Base-by-base conservation (phyloP, 1,140 invertebrate genomes). In the Zaprionus tsacasi region DNA sequence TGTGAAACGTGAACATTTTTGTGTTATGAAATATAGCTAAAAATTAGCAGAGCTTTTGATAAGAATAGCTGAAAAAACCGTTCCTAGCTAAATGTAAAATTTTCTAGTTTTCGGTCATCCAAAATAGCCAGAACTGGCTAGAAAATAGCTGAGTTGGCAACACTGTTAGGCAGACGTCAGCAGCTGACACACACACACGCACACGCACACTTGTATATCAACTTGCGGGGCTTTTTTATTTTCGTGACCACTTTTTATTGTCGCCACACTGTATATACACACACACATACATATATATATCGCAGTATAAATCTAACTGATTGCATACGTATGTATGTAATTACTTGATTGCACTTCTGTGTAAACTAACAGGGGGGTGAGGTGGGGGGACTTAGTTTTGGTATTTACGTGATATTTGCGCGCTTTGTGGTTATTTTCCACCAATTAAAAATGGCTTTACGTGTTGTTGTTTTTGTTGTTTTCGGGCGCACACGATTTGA, bases 341-440 rank as follows among this genome's bases (percentile, higher is more conserved):
- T 72, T 59, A 40, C 27, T 43, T 60, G 61, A 56, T 67, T 54
- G 35, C 35, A 27, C 12, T 33, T 25, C 17, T 21, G 15, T 52
- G n/a, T n/a, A 40, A 12, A 21, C n/a, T 27, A 13, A 25, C 21
- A 12, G 8, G 56, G 25, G 21, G 4, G 33, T 35, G 33, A 0
- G 33, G 6, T 35, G 6, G 25, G 3, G 6, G 43, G 54, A 25
- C 3, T 21, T 54, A 17, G 45, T 30, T 30, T 48, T 50, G 13
- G 27, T 40, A 71, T 57, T 65, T 35, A 56, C 15, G 17, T 17
- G 35, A 27, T 17, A 27, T 35, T 65, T 2, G 17, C 25, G 66
- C 50, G n/a, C n/a, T n/a, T n/a, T 30, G 43, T 71, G 71, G 81
- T 43, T 45, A 70, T 71, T 82, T 86, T 87, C 72, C 79, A 82